Evolutionary conservation across 2,888 invertebrate species (phyloP).

Genomic region (Scaptomyza caliginosa): DNA sequence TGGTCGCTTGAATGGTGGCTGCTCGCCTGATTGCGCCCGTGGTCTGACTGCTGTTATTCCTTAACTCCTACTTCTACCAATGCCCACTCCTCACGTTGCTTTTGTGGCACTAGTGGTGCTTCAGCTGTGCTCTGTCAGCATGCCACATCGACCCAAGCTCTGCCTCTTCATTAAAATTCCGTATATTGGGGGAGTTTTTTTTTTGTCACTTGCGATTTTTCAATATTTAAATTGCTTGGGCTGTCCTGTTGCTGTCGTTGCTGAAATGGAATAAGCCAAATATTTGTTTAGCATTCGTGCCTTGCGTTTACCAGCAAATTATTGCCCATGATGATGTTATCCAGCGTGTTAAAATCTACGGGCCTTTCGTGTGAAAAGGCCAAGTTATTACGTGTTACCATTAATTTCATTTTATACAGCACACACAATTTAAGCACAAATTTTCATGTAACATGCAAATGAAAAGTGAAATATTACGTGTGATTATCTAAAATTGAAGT

Average conservation of each 20-base stretch:
- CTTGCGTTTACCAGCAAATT: conserved; percentile 8
- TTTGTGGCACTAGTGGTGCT: conserved; percentile 20
- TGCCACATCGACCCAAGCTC: conserved; percentile 30
- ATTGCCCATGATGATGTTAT: conserved; percentile 1
- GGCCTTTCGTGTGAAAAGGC: conserved; percentile 11
- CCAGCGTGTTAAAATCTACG: background rate
- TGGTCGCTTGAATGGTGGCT: conserved; percentile 11
- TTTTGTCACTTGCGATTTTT: conserved; percentile 18
- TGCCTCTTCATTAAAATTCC: conserved; percentile 65
- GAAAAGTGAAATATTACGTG: conserved; percentile 22
- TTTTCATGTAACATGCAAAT: conserved; percentile 52
- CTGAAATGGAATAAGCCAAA: conserved; percentile 46
- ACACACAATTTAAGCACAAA: conserved; percentile 3
- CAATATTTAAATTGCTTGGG: conserved; percentile 45
- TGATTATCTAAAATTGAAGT: conserved; percentile 37
- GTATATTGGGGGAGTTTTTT: conserved; percentile 1
- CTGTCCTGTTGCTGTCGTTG: background rate
- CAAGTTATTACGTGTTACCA: conserved; percentile 31
- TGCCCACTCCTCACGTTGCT: conserved; percentile 8
- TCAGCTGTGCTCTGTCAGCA: conserved; percentile 53
- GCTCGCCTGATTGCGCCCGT: conserved; percentile 27
- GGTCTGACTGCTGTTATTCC: background rate
- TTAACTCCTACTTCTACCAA: conserved; percentile 5
- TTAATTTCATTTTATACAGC: background rate
- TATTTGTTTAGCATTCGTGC: conserved; percentile 14